Evolutionary conservation across 1,140 invertebrate genomes (phyloP).

Genomic region (Brachionus manjavacas): DNA sequence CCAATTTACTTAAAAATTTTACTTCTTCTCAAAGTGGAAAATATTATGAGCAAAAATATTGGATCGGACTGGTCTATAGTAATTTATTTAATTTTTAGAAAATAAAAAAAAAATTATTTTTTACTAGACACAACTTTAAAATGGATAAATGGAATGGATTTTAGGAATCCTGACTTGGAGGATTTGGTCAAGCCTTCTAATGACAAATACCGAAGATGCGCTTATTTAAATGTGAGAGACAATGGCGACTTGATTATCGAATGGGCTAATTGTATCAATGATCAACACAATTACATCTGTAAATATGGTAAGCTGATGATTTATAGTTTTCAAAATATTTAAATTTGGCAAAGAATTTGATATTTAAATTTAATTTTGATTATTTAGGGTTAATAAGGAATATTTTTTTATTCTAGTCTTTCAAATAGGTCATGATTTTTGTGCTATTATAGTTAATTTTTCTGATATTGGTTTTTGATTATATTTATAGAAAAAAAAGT

Average conservation of each 20-base stretch:
- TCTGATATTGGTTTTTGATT: too few relatives aligned
- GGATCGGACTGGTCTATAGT: background rate
- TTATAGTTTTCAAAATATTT: background rate
- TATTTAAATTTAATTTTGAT: background rate
- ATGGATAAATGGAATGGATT: conserved; percentile 8
- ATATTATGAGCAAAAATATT: conserved; percentile 33
- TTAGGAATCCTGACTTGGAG: background rate
- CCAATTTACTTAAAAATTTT: conserved; percentile 18
- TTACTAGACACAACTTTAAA: background rate
- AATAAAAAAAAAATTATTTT: background rate
- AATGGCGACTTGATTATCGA: conserved; percentile 27
- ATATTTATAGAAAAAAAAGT: too few relatives aligned
- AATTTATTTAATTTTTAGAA: background rate
- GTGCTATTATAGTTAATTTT: too few relatives aligned
- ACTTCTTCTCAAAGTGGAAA: background rate
- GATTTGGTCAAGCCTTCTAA: background rate
- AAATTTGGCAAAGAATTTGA: background rate
- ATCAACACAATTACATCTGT: conserved; percentile 21
- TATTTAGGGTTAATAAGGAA: background rate
- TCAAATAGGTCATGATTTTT: too few relatives aligned
- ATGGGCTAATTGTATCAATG: conserved; percentile 5
- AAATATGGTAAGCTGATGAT: conserved; percentile 24
- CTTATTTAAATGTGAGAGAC: conserved; percentile 25
- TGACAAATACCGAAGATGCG: background rate
- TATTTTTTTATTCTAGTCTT: too few relatives aligned